These are phyloP conservation scores for Equus przewalskii DNA, from an alignment of 2,113 vertebrate genomes.

Conservation along the genomic window DNA sequence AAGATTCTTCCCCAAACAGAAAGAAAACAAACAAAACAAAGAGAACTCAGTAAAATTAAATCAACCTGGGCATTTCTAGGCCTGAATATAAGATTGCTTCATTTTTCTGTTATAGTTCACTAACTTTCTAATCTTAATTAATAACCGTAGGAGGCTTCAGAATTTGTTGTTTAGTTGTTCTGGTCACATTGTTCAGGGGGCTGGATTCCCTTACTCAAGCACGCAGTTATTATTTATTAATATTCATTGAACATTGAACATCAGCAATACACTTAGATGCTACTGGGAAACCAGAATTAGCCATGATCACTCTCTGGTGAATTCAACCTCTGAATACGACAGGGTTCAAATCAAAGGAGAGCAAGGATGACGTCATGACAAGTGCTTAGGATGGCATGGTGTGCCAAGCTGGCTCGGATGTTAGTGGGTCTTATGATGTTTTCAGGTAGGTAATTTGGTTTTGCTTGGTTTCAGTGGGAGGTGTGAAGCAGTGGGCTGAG, in stretches of 20 bases:
- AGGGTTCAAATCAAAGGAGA: not conserved
- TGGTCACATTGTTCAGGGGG: not conserved
- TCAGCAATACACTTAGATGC: not conserved
- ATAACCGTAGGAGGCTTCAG: not conserved
- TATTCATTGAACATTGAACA: slow-evolving; percentile 36
- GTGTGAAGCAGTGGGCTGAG: no score
- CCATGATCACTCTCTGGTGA: not conserved
- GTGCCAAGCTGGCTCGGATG: not conserved
- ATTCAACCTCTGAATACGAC: not conserved
- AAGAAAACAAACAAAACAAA: slow-evolving; percentile 48
- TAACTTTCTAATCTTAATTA: slow-evolving; percentile 52
- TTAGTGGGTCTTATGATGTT: not conserved
- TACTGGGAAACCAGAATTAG: slow-evolving; percentile 4
- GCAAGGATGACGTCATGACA: not conserved
- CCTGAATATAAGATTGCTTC: slow-evolving; percentile 41
- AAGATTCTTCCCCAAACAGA: slow-evolving; percentile 40
- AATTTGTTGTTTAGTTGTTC: slow-evolving; percentile 43
- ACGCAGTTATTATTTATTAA: slow-evolving; percentile 68
- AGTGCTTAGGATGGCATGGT: accelerated
- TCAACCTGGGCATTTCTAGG: slow-evolving; percentile 52
- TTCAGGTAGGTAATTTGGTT: not conserved
- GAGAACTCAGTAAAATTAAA: slow-evolving; percentile 43
- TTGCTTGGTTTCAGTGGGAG: not conserved
- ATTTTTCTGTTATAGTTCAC: slow-evolving; percentile 39
- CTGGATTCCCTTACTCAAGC: not conserved